Evolutionary conservation across 2,888 invertebrate genomes (phyloP), one percentile per base, ranked within the genome.

Genomic region (Lithosia quadra): DNA sequence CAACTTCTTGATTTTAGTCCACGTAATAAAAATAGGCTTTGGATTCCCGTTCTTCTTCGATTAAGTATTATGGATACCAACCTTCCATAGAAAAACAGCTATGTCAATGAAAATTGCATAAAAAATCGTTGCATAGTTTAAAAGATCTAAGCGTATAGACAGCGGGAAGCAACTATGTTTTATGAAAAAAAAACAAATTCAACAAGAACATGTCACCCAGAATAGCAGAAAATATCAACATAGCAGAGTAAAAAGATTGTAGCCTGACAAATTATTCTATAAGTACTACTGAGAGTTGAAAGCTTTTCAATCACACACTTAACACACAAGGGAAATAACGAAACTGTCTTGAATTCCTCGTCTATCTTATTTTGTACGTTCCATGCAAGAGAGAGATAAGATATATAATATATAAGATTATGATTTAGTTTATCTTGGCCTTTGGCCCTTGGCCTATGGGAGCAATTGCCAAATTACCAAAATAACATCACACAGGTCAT

Each of bases 251-350:
- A 1, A 24, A 60, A 36, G 15, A 22, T 15, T 60, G 34, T 15
- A 24, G 22, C 15, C 56, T 24, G 13, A 56, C 15, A 56, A n/a
- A 24, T 28, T 56, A 60, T 60, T 36, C 36, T 36, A 36, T 36
- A 18, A 36, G 34, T n/a, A 60, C 39, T 60, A 22, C 39, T 39
- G 36, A 60, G 59, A 18, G 22, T 33, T 36, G 22, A 39, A 18
- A 60, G 36, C 60, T 60, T 60, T 60, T 36, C 36, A 60, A 60
- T 39, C 36, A 60, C 9, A n/a, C 60, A 60, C 9, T 39, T 22
- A 60, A 60, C 22, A 60, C 39, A 34, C 59, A 60, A 22, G n/a
- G 15, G 22, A 39, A 60, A 22, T 39, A 60, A 60, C 18, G 39
- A 39, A 60, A 60, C 22, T 22, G 39, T 22, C 39, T 39, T 60